Evolutionary conservation across 2,113 vertebrate genomes (phyloP), one percentile per base, ranked within the genome.

Genomic region (Sander vitreus): DNA sequence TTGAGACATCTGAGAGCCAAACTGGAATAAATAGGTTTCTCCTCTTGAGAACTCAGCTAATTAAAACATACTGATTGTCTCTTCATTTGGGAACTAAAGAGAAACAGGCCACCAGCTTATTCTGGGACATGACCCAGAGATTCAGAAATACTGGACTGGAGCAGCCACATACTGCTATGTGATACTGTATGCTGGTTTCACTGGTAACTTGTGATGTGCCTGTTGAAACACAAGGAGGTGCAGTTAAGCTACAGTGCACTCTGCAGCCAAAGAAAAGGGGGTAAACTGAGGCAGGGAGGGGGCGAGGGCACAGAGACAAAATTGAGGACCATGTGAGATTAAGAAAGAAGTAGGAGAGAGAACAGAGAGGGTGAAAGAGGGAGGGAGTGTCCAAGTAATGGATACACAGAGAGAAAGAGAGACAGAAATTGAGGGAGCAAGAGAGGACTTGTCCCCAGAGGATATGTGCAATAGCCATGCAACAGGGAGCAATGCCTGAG

Each of bases 391-490:
- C 81, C 78, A 88, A 80, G 82, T 85, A 85, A 88, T 88, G 65
- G 87, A 90, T 81, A 83, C 53, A 83, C 23, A 79, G 59, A 48
- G 71, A 62, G 59, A 60, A 77, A 14, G 76, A 36, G 68, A 54
- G 78, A 76, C 73, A 43, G 30, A 80, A 67, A 48, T 16, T 55
- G 62, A 54, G 84, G 33, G 77, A 55, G 88, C 21, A 73, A 62
- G 80, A 70, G 80, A 73, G 45, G 68, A 64, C 78, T 77, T 75
- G 78, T 93, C 91, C 90, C 93, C 58, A 21, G 89, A 92, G 91
- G 90, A 89, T 83, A 88, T 92, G 89, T 90, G 94, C 94, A 95
- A 95, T 93, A 93, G 92, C 89, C 87, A 84, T 85, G 94, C 93
- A 96, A 95, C 93, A 93, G 87, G 88, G 89, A 92, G 93, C 88